Conservation (phyloP, 2,888 invertebrate species). For the Cheiracanthium punctorium region DNA sequence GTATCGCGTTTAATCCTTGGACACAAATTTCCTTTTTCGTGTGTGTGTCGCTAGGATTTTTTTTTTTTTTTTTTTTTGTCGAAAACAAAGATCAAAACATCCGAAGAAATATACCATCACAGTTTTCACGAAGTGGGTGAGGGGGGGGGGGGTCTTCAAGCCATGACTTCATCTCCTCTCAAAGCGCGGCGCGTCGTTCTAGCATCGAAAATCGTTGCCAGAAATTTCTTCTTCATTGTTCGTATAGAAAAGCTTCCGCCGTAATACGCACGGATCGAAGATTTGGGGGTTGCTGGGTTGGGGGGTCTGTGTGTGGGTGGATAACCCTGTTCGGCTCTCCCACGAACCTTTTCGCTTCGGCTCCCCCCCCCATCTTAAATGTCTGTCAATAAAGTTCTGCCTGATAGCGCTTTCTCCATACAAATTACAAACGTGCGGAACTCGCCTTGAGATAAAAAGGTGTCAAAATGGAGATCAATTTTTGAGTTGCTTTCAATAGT, state of each 20-base stretch:
- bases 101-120: too few relatives aligned
- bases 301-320: background rate
- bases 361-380: background rate
- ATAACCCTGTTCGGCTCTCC: slow-evolving; percentile 8
- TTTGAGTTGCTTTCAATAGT: background rate
- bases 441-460: background rate
- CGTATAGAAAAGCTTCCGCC: slow-evolving; percentile 5
- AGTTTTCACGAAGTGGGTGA: too few relatives aligned
- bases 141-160: too few relatives aligned
- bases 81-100: too few relatives aligned
- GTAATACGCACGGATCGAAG: slow-evolving; percentile 2
- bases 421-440: slow-evolving; percentile 12
- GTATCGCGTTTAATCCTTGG: too few relatives aligned
- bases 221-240: slow-evolving; percentile 15
- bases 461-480: background rate
- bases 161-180: background rate
- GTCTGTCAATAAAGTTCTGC: slow-evolving; percentile 17
- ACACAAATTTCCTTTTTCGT: too few relatives aligned
- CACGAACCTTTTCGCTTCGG: background rate
- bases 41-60: too few relatives aligned
- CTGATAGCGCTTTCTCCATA: slow-evolving; percentile 1
- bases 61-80: too few relatives aligned
- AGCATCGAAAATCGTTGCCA: slow-evolving; percentile 1
- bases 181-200: background rate
- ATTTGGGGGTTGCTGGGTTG: background rate